Conservation (phyloP, 2,113 vertebrate genomes). For the Puffinus mauretanicus region DNA sequence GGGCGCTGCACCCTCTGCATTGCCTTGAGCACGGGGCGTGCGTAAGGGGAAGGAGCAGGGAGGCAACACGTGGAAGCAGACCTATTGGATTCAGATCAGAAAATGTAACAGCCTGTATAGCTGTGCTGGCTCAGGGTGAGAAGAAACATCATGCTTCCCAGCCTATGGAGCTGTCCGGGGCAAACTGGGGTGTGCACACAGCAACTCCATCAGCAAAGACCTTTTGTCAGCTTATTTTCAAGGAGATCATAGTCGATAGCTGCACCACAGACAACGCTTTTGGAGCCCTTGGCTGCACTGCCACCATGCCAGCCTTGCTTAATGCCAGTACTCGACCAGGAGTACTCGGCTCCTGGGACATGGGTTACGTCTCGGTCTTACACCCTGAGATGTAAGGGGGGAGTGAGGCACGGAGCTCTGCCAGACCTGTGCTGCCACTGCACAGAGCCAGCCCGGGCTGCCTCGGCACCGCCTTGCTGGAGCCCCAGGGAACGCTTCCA, state of each 20-base stretch:
- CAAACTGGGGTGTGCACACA: background rate
- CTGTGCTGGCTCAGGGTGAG: background rate
- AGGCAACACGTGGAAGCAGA: background rate
- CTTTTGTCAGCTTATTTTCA: background rate
- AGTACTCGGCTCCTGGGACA: background rate
- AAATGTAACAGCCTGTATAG: background rate
- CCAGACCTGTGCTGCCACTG: background rate
- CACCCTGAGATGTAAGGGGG: background rate
- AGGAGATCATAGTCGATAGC: background rate
- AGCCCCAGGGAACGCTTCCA: background rate
- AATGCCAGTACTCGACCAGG: background rate
- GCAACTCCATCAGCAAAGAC: background rate
- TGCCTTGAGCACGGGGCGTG: rapidly evolving
- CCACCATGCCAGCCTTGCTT: background rate
- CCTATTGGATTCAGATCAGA: background rate
- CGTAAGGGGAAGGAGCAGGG: background rate
- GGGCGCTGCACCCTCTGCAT: rapidly evolving
- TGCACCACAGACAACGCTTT: background rate
- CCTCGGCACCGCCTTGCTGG: background rate
- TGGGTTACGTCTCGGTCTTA: background rate
- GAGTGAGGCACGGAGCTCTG: background rate
- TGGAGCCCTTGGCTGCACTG: background rate
- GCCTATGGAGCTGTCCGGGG: rapidly evolving
- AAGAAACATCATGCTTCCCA: background rate
- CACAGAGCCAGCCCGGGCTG: background rate